phyloP scores from a whole-genome alignment of 2,888 invertebrate species.

The Scaptomyza reducta region DNA sequence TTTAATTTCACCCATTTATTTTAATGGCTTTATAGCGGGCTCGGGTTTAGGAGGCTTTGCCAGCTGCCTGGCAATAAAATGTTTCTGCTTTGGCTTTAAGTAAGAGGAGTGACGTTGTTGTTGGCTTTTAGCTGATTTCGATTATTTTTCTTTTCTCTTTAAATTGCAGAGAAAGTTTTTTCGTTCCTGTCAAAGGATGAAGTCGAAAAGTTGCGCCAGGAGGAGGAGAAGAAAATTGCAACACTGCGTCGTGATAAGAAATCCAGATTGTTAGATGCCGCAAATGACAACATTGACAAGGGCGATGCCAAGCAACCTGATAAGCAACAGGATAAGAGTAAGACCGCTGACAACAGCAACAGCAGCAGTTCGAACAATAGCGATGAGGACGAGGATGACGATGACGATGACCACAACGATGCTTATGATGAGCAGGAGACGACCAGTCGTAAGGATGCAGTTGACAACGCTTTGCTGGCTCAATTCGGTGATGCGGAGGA shows the following conservation, averaged over 20 bases:
- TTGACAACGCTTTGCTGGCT: constrained; percentile 67
- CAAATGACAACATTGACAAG: constrained; percentile 80
- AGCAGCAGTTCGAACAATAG: constrained; percentile 50
- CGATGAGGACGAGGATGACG: constrained; percentile 33
- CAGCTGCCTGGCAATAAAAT: constrained; percentile 12
- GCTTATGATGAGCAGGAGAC: constrained; percentile 45
- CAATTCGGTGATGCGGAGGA: constrained; percentile 79
- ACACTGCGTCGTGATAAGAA: constrained; percentile 84
- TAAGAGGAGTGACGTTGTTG: constrained; percentile 6
- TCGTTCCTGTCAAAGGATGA: constrained; percentile 97
- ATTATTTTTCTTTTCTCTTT: constrained; percentile 24
- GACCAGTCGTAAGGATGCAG: constrained; percentile 61
- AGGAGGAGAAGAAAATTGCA: constrained; percentile 95
- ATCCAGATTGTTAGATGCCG: constrained; percentile 82
- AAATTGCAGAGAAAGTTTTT: constrained; percentile 91
- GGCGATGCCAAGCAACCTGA: constrained; percentile 69
- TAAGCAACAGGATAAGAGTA: constrained; percentile 57
- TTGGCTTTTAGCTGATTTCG: constrained; percentile 30
- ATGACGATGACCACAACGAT: constrained; percentile 49
- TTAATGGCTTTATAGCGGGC: constrained; percentile 21
- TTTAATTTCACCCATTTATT: constrained; percentile 54
- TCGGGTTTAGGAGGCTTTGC: neutral
- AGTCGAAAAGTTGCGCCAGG: constrained; percentile 96
- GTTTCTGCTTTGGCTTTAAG: neutral
- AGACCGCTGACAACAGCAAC: constrained; percentile 58